A percentile compares a stretch with the other conserved stretches of the same genome.
phyloP scores from a whole-genome alignment of 2,888 invertebrate genomes.

The Meliscaeva auricollis region DNA sequence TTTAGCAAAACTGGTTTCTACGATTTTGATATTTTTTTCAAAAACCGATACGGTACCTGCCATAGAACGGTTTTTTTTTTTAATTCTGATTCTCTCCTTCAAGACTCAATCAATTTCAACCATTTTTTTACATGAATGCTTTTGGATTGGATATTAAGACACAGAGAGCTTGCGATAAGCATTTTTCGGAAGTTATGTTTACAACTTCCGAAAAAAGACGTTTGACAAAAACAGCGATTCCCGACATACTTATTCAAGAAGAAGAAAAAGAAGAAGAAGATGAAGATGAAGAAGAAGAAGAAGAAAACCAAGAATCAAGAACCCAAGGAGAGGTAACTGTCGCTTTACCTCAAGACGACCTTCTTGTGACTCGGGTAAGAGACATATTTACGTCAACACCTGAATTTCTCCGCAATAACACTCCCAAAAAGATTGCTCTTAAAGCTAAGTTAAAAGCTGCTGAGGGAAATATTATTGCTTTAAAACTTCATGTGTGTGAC shows the following conservation, averaged over 20 bases:
- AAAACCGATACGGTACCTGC: too few relatives aligned
- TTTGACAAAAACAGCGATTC: background rate
- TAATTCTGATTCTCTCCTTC: too few relatives aligned
- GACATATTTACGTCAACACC: background rate
- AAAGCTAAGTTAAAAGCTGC: background rate
- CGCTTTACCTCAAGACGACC: too few relatives aligned
- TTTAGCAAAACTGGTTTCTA: too few relatives aligned
- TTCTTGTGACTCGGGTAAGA: too few relatives aligned
- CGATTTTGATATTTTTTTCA: too few relatives aligned
- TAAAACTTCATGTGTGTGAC: background rate
- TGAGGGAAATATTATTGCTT: background rate
- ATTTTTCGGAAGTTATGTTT: background rate
- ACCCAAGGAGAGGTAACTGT: background rate
- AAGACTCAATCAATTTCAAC: too few relatives aligned
- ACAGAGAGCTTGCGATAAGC: background rate
- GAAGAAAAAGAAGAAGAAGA: background rate
- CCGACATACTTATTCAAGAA: background rate
- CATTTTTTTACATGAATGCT: too few relatives aligned
- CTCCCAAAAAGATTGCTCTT: background rate
- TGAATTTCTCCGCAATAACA: background rate
- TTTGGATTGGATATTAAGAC: background rate
- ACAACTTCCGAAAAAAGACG: background rate
- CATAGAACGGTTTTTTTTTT: too few relatives aligned
- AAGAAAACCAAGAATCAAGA: background rate
- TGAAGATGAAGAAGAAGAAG: background rate